Conservation (phyloP, 2,113 vertebrate species). For the Prionailurus bengalensis region DNA sequence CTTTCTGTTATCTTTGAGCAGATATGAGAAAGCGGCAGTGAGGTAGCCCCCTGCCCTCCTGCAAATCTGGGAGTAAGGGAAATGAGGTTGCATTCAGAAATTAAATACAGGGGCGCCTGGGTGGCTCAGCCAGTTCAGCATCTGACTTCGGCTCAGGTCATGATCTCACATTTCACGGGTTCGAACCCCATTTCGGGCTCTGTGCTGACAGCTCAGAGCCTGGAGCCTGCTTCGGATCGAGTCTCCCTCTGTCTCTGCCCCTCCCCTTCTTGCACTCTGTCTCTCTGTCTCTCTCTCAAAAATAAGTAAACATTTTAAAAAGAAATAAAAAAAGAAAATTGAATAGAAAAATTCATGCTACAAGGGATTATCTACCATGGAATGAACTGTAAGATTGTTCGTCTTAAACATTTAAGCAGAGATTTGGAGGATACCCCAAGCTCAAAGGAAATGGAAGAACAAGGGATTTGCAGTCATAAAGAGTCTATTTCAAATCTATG, state of each 20-base stretch:
- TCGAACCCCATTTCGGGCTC: fast-evolving
- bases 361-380: background rate
- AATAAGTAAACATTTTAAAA: too few relatives aligned
- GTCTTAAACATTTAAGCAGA: background rate
- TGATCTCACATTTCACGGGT: too few relatives aligned
- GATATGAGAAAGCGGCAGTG: background rate
- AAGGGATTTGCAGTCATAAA: background rate
- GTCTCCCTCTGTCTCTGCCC: too few relatives aligned
- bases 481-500: background rate
- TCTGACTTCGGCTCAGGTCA: too few relatives aligned
- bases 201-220: too few relatives aligned
- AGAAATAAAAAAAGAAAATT: background rate
- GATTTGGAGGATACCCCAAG: background rate
- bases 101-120: background rate
- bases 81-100: background rate
- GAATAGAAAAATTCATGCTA: background rate
- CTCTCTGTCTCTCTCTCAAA: too few relatives aligned
- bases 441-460: background rate
- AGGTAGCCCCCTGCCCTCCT: background rate
- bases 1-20: background rate
- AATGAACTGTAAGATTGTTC: background rate
- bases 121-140: too few relatives aligned
- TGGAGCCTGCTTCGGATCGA: too few relatives aligned
- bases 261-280: too few relatives aligned
- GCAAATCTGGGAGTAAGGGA: background rate